Percentiles rank a stretch among this genome's conserved stretches.
These are phyloP conservation scores for Acrossocheilus wenchowensis DNA, from an alignment of 2,797 vertebrate genomes.

Conservation along the genomic window DNA sequence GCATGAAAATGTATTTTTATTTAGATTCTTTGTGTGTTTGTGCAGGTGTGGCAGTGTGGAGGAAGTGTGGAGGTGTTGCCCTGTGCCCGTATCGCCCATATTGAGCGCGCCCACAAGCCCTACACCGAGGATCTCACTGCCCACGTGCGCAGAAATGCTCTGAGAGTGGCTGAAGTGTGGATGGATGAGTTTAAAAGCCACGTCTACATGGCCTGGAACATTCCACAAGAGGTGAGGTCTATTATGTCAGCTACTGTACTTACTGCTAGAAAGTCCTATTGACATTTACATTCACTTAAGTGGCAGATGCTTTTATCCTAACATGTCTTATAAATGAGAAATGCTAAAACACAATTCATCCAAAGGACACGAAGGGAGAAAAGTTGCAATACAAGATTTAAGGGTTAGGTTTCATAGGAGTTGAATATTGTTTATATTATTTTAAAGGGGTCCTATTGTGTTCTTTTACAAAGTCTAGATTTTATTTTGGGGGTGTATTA, in stretches of 20 bases:
- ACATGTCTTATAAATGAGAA: neutral
- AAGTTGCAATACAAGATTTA: neutral
- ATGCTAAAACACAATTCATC: neutral
- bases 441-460: no score
- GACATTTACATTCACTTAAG: neutral
- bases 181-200: slow-evolving; percentile 99
- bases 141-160: slow-evolving; percentile 92
- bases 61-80: slow-evolving; percentile 97
- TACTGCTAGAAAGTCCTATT: neutral
- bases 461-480: no score
- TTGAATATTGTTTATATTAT: neutral
- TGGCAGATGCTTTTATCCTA: neutral
- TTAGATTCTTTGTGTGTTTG: slow-evolving; percentile 33
- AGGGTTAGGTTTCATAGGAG: neutral
- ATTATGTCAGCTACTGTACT: neutral
- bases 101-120: slow-evolving; percentile 95
- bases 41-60: slow-evolving; percentile 81
- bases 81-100: slow-evolving; percentile 94
- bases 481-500: no score
- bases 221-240: slow-evolving; percentile 90
- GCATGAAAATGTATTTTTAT: neutral
- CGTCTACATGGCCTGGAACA: slow-evolving; percentile 99
- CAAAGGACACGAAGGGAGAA: neutral
- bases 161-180: slow-evolving; percentile 96
- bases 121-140: slow-evolving; percentile 94